Percentiles rank a stretch among this genome's conserved stretches.
Conservation (phyloP, 2,888 invertebrate species). For the Dolomedes plantarius region DNA sequence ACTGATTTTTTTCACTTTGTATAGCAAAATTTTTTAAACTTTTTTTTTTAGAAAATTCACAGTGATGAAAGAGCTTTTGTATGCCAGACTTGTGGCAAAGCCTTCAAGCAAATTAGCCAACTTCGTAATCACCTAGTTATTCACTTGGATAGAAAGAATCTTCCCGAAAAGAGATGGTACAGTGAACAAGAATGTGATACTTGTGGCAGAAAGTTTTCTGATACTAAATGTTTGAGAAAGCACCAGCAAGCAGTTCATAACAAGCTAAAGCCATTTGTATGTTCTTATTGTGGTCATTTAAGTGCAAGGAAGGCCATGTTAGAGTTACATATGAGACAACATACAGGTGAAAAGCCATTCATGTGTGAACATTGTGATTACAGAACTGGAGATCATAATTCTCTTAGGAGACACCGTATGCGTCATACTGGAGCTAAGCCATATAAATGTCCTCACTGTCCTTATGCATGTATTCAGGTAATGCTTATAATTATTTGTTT, state of each 20-base stretch:
- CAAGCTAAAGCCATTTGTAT: conserved; percentile 76
- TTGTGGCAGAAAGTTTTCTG: conserved; percentile 77
- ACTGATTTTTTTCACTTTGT: too few relatives aligned
- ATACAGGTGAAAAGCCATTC: conserved; percentile 78
- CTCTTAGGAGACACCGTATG: conserved; percentile 77
- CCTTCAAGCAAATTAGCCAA: conserved; percentile 77
- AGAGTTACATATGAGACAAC: conserved; percentile 76
- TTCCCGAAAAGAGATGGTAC: conserved; percentile 75
- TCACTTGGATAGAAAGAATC: conserved; percentile 73
- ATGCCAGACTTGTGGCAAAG: conserved; percentile 77
- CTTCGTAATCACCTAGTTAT: conserved; percentile 76
- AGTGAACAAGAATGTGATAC: conserved; percentile 76
- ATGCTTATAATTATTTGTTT: neutral
- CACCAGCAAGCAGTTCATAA: conserved; percentile 76
- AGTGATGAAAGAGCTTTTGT: conserved; percentile 75
- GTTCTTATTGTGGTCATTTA: conserved; percentile 76
- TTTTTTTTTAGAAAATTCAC: conserved; percentile 75
- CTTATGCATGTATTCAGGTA: conserved; percentile 76
- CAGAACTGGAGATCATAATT: conserved; percentile 77
- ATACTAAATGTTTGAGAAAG: conserved; percentile 76
- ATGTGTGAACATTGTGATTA: conserved; percentile 78
- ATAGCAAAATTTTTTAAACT: too few relatives aligned
- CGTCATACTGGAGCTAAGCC: conserved; percentile 77
- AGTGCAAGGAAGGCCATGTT: conserved; percentile 77
- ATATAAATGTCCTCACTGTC: conserved; percentile 77